A percentile compares a stretch with the other conserved stretches of the same genome.
These are phyloP conservation scores for Campaea margaritaria DNA, from an alignment of 2,888 invertebrate species.

Conservation along the genomic window DNA sequence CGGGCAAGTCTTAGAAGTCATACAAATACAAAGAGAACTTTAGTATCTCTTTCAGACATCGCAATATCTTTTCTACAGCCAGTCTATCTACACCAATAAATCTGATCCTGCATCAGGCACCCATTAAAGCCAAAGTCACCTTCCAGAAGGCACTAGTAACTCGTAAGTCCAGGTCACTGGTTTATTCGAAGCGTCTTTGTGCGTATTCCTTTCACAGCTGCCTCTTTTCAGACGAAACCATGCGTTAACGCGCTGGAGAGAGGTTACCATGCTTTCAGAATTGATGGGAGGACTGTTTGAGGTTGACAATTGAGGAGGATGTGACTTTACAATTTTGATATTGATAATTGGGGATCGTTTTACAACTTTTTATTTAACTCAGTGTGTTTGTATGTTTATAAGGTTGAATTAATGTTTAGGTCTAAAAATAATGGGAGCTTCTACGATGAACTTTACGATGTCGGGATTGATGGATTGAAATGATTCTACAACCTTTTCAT, in stretches of 20 bases:
- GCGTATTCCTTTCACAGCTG: slow-evolving; percentile 60
- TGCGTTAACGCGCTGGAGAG: slow-evolving; percentile 58
- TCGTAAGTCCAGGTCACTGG: slow-evolving; percentile 53
- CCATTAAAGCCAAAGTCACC: slow-evolving; percentile 14
- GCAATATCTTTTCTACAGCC: not conserved
- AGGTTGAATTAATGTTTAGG: not conserved
- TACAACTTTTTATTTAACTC: too few species aligned
- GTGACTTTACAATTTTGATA: not conserved
- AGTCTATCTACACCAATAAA: slow-evolving; percentile 3
- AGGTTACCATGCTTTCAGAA: slow-evolving; percentile 13
- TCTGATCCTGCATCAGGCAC: slow-evolving; percentile 5
- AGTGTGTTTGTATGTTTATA: too few species aligned
- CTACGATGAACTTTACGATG: too few species aligned
- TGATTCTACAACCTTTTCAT: too few species aligned
- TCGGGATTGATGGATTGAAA: too few species aligned
- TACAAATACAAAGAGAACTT: too few species aligned
- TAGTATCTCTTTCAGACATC: not conserved
- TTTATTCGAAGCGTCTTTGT: slow-evolving; percentile 53
- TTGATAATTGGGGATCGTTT: too few species aligned
- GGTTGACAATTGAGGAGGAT: too few species aligned
- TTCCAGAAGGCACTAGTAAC: slow-evolving; percentile 12
- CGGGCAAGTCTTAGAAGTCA: too few species aligned
- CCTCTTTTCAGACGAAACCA: slow-evolving; percentile 61
- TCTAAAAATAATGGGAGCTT: too few species aligned
- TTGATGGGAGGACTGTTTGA: not conserved